Conservation (phyloP, 1,140 invertebrate species). For the Hylaeus volcanicus region DNA sequence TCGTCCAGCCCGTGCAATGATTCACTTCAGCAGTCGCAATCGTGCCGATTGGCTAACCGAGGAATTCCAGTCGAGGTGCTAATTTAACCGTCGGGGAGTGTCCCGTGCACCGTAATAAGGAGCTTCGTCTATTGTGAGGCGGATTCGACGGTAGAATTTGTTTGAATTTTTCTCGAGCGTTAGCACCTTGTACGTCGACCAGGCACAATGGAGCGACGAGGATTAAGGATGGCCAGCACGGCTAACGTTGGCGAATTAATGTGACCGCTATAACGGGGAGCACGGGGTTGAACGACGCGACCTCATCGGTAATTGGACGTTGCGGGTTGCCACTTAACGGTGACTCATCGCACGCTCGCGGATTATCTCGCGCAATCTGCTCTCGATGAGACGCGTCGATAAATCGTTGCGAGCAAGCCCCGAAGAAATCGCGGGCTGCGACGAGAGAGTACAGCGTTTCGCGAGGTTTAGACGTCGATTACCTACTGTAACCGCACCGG, state of each 20-base stretch:
- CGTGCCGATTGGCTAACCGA: too few relatives aligned
- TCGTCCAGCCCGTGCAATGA: too few relatives aligned
- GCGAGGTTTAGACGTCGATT: conserved; percentile 8
- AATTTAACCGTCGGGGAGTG: conserved; percentile 27
- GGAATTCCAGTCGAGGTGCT: conserved; percentile 15
- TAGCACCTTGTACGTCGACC: conserved; percentile 50
- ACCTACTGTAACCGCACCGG: neutral
- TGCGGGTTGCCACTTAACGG: conserved; percentile 61
- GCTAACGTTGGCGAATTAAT: conserved; percentile 57
- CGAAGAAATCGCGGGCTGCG: conserved; percentile 16
- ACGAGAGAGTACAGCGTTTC: neutral
- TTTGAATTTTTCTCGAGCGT: conserved; percentile 33
- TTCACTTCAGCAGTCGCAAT: too few relatives aligned
- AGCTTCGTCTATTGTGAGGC: conserved; percentile 33
- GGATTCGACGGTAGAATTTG: conserved; percentile 40
- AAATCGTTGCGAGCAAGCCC: conserved; percentile 24
- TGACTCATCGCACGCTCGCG: conserved; percentile 67
- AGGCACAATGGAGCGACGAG: conserved; percentile 58
- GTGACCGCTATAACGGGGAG: conserved; percentile 60
- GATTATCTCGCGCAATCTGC: conserved; percentile 64
- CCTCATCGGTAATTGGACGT: conserved; percentile 68
- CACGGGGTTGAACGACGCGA: conserved; percentile 70
- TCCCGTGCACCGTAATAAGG: conserved; percentile 48
- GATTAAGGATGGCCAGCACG: conserved; percentile 52
- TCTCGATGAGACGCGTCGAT: conserved; percentile 52